Evolutionary conservation across 1,140 invertebrate species (phyloP).

Genomic region (Papilio polytes): DNA sequence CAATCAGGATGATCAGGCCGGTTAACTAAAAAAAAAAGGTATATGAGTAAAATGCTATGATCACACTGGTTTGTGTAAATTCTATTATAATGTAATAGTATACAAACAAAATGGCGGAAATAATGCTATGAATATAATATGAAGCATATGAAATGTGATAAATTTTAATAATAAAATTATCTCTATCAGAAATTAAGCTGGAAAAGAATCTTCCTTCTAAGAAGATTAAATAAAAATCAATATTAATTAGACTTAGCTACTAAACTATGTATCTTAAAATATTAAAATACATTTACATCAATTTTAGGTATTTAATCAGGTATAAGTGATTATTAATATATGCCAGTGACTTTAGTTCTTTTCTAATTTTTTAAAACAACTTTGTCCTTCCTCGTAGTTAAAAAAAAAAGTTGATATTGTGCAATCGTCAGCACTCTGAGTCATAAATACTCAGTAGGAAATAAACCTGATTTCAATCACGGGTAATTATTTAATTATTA

Average conservation of each 20-base stretch:
- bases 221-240: too few species aligned
- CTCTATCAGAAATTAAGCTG: too few species aligned
- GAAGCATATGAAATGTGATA: too few species aligned
- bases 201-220: too few species aligned
- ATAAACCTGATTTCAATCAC: background rate
- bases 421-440: constrained; percentile 23
- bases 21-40: constrained; percentile 86
- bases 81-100: too few species aligned
- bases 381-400: background rate
- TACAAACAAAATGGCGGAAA: too few species aligned
- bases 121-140: too few species aligned
- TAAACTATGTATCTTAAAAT: too few species aligned
- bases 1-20: constrained; percentile 89
- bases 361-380: background rate
- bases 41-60: background rate
- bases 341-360: background rate
- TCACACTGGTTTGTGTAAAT: too few species aligned
- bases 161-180: too few species aligned
- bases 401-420: background rate
- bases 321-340: too few species aligned
- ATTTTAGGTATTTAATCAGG: background rate
- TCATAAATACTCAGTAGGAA: constrained; percentile 5
- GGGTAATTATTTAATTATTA: background rate
- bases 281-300: background rate
- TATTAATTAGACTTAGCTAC: too few species aligned